phyloP scores from a whole-genome alignment of 2,113 vertebrate genomes.

The Marcusenius ussheri region DNA sequence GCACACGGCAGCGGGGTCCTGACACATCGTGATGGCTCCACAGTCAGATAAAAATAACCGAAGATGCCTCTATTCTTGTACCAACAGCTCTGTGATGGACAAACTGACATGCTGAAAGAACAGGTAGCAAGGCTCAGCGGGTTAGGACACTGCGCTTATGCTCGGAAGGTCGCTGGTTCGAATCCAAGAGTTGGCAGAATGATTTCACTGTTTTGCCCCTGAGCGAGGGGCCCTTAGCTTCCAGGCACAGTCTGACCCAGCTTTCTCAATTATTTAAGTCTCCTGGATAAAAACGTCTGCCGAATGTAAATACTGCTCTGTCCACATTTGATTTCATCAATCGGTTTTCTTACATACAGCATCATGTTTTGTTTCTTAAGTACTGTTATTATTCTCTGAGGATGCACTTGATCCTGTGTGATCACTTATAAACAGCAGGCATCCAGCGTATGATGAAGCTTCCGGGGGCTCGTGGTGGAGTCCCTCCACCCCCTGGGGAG shows the following conservation, averaged over 20 bases:
- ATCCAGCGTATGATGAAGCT: neutral
- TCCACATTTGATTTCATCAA: neutral
- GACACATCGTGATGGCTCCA: neutral
- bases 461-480: neutral
- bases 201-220: neutral
- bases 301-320: neutral
- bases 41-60: neutral
- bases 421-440: neutral
- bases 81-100: neutral
- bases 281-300: neutral
- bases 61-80: neutral
- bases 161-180: neutral
- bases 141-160: neutral
- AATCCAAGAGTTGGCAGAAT: neutral
- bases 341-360: neutral
- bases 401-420: neutral
- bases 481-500: neutral
- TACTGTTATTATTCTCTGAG: neutral
- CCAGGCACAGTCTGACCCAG: neutral
- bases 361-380: neutral
- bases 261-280: neutral
- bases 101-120: neutral
- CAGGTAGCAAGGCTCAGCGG: neutral
- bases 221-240: neutral
- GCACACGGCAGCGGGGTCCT: neutral